Evolutionary conservation across 2,888 invertebrate genomes (phyloP).

Genomic region (Neria commutata): DNA sequence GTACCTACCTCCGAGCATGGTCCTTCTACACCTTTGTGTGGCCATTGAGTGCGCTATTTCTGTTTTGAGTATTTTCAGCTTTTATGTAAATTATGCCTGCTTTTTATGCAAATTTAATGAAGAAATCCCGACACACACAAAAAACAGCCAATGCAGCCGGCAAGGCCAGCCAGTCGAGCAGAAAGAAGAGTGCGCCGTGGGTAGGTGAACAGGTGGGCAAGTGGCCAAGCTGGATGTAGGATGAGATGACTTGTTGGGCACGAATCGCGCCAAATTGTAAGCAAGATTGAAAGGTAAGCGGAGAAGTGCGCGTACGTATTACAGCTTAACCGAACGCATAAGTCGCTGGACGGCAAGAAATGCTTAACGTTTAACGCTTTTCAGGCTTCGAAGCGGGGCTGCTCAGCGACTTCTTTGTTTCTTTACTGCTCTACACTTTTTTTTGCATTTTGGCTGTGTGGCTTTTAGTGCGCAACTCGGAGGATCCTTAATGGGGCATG

Average conservation of each 20-base stretch:
- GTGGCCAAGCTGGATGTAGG: constrained; percentile 27
- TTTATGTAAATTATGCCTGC: no score
- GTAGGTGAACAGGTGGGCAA: constrained; percentile 20
- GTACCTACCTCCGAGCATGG: no score
- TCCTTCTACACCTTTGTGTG: no score
- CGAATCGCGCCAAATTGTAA: not conserved
- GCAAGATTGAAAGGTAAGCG: no score
- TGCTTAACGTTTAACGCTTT: constrained; percentile 46
- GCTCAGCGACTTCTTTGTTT: not conserved
- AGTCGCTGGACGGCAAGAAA: constrained; percentile 32
- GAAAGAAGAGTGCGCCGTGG: not conserved
- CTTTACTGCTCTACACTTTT: not conserved
- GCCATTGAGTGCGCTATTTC: no score
- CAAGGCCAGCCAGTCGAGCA: constrained; percentile 2
- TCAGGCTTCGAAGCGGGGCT: not conserved
- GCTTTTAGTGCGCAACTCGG: no score
- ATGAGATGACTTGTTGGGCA: not conserved
- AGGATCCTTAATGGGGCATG: not conserved
- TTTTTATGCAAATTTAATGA: constrained; percentile 52
- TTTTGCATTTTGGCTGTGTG: not conserved
- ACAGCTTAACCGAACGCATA: no score
- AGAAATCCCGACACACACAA: constrained; percentile 40
- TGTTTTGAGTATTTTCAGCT: no score
- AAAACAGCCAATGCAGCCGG: constrained; percentile 43
- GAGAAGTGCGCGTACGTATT: no score